Percentiles rank a stretch among this genome's conserved stretches.
phyloP scores from a whole-genome alignment of 2,113 vertebrate species.

The Trematocara marginatum region DNA sequence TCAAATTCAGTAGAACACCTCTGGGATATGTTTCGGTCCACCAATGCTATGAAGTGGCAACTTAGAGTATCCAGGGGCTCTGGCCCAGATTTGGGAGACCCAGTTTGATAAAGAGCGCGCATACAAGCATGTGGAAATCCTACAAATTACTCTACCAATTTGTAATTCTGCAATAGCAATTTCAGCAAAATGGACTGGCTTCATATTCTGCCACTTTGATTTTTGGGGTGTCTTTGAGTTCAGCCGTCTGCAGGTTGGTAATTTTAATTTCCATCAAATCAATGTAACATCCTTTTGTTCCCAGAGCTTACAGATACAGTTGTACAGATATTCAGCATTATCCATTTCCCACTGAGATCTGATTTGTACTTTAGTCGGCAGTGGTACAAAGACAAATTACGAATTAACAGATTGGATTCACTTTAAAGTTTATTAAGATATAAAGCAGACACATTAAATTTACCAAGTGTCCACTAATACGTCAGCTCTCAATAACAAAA shows the following conservation, averaged over 20 bases:
- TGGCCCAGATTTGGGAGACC: neutral
- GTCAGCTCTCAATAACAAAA: conserved; percentile 52
- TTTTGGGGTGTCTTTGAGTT: neutral
- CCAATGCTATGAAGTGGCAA: neutral
- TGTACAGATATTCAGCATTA: neutral
- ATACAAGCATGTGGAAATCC: neutral
- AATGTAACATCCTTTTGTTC: neutral
- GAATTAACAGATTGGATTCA: neutral
- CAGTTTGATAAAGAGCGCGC: neutral
- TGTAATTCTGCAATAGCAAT: neutral
- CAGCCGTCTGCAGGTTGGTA: neutral
- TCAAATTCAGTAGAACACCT: neutral
- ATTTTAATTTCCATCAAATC: neutral
- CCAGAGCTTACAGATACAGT: neutral
- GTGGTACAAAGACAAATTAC: neutral
- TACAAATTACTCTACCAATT: neutral
- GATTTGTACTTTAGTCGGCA: neutral
- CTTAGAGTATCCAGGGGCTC: neutral
- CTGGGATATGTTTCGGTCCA: neutral
- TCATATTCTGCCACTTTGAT: neutral
- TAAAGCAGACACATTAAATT: conserved; percentile 62
- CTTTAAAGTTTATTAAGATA: conserved; percentile 62
- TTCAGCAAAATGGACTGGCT: neutral
- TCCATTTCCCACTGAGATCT: neutral
- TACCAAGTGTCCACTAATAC: conserved; percentile 49